A percentile compares a stretch with the other conserved stretches of the same genome.
Evolutionary conservation across 2,113 vertebrate genomes (phyloP).

Genomic region (Petroica traversi): DNA sequence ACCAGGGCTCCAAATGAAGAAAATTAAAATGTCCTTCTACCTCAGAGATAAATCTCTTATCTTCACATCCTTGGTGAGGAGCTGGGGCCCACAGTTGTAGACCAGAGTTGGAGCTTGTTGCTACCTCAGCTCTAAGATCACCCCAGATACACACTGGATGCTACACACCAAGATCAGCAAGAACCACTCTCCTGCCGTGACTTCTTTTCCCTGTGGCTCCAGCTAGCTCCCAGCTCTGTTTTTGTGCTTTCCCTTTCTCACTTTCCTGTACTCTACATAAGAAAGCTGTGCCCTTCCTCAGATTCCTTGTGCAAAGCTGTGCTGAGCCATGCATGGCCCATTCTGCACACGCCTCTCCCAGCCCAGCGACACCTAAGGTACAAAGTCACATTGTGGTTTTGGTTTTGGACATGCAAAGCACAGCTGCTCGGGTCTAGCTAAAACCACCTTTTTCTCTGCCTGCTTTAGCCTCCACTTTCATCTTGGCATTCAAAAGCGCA

Average conservation of each 20-base stretch:
- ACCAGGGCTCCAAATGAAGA: not conserved
- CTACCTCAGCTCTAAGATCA: not conserved
- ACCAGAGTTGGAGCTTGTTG: not conserved
- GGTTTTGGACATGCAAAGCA: conserved; percentile 24
- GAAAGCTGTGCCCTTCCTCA: not conserved
- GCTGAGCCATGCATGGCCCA: fast-evolving
- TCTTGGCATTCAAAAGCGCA: not conserved
- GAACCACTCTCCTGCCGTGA: not conserved
- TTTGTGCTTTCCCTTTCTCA: not conserved
- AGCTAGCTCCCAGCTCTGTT: not conserved
- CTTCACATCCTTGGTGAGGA: not conserved
- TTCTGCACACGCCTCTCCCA: fast-evolving
- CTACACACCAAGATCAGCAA: not conserved
- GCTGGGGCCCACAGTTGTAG: not conserved
- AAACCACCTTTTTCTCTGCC: conserved; percentile 37
- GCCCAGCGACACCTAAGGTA: fast-evolving
- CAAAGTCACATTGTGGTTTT: not conserved
- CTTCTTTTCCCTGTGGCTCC: not conserved
- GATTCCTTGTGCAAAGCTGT: fast-evolving
- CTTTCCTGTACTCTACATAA: not conserved
- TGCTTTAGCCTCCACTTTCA: conserved; percentile 20
- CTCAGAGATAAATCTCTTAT: not conserved
- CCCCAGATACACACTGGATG: fast-evolving
- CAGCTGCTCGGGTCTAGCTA: not conserved
- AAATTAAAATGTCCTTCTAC: not conserved